Conservation (phyloP, 37 sponge, comb jelly and placozoan genomes). For the Tethya wilhelma region DNA sequence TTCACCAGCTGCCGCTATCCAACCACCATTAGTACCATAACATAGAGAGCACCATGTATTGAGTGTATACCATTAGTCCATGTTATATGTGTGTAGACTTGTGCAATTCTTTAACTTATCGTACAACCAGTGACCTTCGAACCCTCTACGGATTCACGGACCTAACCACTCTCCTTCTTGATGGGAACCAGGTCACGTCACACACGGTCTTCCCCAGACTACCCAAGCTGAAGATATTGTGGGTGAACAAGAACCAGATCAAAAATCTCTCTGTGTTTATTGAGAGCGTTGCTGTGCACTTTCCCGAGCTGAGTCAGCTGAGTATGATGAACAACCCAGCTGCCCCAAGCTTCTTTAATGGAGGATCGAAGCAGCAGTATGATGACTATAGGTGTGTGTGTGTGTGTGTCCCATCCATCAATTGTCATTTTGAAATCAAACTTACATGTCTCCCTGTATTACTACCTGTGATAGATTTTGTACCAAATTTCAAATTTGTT, state of each 20-base stretch:
- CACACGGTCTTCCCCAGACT: constrained; percentile 74
- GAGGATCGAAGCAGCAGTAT: constrained; percentile 73
- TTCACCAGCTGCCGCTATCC: no score
- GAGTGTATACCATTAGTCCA: no score
- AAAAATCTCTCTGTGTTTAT: constrained; percentile 80
- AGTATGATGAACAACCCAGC: constrained; percentile 93
- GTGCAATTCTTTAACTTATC: no score
- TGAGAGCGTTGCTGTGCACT: constrained; percentile 43
- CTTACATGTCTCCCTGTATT: neutral
- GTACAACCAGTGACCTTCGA: constrained; percentile 62
- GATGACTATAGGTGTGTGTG: constrained; percentile 89
- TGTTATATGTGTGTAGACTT: no score
- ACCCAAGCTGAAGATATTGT: constrained; percentile 68
- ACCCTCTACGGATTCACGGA: constrained; percentile 49
- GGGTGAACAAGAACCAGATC: constrained; percentile 85
- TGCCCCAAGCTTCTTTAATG: constrained; percentile 92
- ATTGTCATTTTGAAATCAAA: neutral
- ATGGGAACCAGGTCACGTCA: constrained; percentile 67
- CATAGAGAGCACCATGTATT: no score
- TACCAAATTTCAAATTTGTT: neutral
- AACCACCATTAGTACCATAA: no score
- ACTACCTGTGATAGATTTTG: neutral
- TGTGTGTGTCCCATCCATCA: neutral
- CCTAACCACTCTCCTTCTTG: constrained; percentile 67
- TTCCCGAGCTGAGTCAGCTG: constrained; percentile 68